Evolutionary conservation across 2,888 invertebrate genomes (phyloP).

Genomic region (Eupithecia subumbrata): DNA sequence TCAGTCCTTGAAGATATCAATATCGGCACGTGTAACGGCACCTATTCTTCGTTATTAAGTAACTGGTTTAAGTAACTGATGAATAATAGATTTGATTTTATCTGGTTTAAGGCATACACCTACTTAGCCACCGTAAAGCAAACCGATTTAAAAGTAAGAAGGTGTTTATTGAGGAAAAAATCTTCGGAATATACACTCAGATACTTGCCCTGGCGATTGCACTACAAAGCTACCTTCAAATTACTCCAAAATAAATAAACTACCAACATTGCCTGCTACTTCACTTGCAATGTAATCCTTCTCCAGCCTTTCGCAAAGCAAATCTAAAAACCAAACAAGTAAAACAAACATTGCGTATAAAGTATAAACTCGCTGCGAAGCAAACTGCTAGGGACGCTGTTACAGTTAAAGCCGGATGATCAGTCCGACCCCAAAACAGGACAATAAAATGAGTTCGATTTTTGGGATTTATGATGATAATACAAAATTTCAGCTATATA

Average conservation of each 20-base stretch:
- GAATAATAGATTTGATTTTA: not conserved
- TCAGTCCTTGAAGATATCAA: not conserved
- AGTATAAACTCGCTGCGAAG: not conserved
- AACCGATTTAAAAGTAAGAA: not conserved
- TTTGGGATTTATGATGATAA: not conserved
- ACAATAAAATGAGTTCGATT: not conserved
- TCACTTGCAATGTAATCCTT: conserved; percentile 15
- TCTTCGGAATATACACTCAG: not conserved
- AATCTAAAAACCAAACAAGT: conserved; percentile 30
- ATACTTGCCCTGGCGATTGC: not conserved
- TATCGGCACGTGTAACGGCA: not conserved
- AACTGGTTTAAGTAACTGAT: not conserved
- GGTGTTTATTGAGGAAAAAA: not conserved
- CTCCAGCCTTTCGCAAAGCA: conserved; percentile 26
- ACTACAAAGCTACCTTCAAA: not conserved
- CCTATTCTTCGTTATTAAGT: not conserved
- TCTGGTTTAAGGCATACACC: not conserved
- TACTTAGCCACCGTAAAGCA: not conserved
- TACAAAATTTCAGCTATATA: not conserved
- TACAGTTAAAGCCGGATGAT: not conserved
- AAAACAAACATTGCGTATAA: conserved; percentile 23
- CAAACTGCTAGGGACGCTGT: conserved; percentile 1
- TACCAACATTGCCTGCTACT: conserved; percentile 11
- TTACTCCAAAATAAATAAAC: conserved; percentile 4
- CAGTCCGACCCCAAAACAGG: not conserved